phyloP scores from a whole-genome alignment of 2,113 vertebrate genomes.

The Tupaia chinensis region DNA sequence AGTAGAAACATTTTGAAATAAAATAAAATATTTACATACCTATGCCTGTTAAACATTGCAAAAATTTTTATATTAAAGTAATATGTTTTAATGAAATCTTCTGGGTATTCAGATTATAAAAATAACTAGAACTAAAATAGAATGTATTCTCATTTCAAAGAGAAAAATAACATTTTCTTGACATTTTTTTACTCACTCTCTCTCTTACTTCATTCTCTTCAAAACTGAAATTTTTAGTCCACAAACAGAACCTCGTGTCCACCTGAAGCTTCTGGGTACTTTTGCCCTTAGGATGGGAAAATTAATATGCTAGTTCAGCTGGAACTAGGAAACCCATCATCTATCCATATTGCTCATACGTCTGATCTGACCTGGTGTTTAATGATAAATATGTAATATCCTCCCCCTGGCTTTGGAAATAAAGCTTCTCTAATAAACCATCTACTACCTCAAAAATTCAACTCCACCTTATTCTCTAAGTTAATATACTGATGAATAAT shows the following conservation, averaged over 20 bases:
- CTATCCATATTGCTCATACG: accelerated
- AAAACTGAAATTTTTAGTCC: background rate
- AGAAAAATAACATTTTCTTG: background rate
- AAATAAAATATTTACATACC: background rate
- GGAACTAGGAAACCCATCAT: background rate
- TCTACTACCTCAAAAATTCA: background rate
- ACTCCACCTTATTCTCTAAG: background rate
- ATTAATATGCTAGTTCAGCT: background rate
- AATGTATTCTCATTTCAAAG: background rate
- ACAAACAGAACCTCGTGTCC: background rate
- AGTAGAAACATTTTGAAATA: background rate
- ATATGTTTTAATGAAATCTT: slow-evolving; percentile 49
- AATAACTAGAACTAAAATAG: background rate
- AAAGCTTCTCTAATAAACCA: background rate
- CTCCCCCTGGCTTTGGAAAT: background rate
- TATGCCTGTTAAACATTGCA: background rate
- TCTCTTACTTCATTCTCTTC: background rate
- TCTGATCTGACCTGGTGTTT: background rate
- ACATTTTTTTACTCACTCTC: background rate
- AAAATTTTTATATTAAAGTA: slow-evolving; percentile 60
- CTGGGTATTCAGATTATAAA: background rate
- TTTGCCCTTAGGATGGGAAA: no score
- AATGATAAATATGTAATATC: no score
- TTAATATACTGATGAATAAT: background rate
- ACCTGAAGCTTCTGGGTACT: accelerated